Conservation (phyloP, 2,888 invertebrate species). For the Drosophila engyochracea region DNA sequence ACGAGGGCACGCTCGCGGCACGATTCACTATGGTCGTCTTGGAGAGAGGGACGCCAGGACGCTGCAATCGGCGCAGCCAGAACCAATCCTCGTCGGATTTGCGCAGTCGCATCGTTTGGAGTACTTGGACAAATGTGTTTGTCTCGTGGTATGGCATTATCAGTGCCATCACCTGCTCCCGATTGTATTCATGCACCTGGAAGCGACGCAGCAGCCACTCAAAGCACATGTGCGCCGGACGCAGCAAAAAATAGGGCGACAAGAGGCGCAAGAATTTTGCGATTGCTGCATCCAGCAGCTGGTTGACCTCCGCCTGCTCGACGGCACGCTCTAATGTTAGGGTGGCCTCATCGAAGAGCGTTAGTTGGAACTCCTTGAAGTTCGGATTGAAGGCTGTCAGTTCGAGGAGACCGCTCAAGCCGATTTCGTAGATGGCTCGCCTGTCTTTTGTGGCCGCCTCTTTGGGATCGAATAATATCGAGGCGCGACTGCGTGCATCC, state of each 20-base stretch:
- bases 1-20: slow-evolving; percentile 88
- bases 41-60: slow-evolving; percentile 90
- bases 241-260: slow-evolving; percentile 95
- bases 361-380: slow-evolving; percentile 91
- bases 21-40: slow-evolving; percentile 91
- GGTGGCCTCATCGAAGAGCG: slow-evolving; percentile 91
- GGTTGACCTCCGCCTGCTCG: slow-evolving; percentile 90
- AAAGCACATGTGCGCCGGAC: slow-evolving; percentile 93
- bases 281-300: slow-evolving; percentile 90
- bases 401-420: slow-evolving; percentile 93
- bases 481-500: slow-evolving; percentile 90
- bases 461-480: slow-evolving; percentile 94
- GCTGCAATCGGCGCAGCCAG: slow-evolving; percentile 91
- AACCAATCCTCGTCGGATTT: slow-evolving; percentile 87
- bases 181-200: slow-evolving; percentile 95
- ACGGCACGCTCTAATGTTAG: slow-evolving; percentile 93
- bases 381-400: slow-evolving; percentile 90
- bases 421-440: slow-evolving; percentile 94
- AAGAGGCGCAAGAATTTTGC: slow-evolving; percentile 92
- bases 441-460: slow-evolving; percentile 95
- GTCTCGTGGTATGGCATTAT: slow-evolving; percentile 97
- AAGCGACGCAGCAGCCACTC: slow-evolving; percentile 98
- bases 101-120: slow-evolving; percentile 91
- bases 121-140: slow-evolving; percentile 92
- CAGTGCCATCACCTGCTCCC: slow-evolving; percentile 91